Percentiles rank a stretch among this genome's conserved stretches.
phyloP scores from a whole-genome alignment of 2,888 invertebrate genomes.

The Dugesia japonica region DNA sequence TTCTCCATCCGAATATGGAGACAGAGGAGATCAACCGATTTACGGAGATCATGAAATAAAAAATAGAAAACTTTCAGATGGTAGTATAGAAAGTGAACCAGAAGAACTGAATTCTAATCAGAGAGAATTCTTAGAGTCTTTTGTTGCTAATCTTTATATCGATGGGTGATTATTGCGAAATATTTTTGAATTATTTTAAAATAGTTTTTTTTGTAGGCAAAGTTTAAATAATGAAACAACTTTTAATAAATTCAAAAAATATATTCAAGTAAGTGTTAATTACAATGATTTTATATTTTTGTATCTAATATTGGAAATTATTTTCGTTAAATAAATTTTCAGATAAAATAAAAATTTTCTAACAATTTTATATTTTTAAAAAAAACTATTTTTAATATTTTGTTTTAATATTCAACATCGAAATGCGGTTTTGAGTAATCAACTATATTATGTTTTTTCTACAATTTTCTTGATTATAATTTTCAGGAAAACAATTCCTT shows the following conservation, averaged over 20 bases:
- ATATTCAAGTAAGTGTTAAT: background rate
- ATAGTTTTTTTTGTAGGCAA: background rate
- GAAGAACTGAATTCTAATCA: background rate
- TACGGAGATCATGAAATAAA: constrained; percentile 27
- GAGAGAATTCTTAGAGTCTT: background rate
- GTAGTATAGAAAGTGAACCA: background rate
- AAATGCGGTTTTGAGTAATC: too few species aligned
- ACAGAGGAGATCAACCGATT: constrained; percentile 32
- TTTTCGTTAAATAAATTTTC: too few species aligned
- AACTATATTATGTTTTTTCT: too few species aligned
- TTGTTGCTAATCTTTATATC: background rate
- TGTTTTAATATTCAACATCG: too few species aligned
- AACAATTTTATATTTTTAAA: too few species aligned
- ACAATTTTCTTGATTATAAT: too few species aligned
- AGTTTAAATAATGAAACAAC: background rate
- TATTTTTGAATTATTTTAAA: background rate
- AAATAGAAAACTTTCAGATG: background rate
- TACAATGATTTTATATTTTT: too few species aligned
- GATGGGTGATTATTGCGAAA: background rate
- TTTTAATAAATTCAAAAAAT: background rate
- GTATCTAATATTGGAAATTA: too few species aligned
- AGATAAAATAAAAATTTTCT: too few species aligned
- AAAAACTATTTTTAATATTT: too few species aligned
- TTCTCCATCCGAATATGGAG: constrained; percentile 34
- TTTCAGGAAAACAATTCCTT: too few species aligned